A percentile compares a stretch with the other conserved stretches of the same genome.
These are phyloP conservation scores for Lasaia peninsularis DNA, from an alignment of 1,140 invertebrate genomes.

Conservation along the genomic window DNA sequence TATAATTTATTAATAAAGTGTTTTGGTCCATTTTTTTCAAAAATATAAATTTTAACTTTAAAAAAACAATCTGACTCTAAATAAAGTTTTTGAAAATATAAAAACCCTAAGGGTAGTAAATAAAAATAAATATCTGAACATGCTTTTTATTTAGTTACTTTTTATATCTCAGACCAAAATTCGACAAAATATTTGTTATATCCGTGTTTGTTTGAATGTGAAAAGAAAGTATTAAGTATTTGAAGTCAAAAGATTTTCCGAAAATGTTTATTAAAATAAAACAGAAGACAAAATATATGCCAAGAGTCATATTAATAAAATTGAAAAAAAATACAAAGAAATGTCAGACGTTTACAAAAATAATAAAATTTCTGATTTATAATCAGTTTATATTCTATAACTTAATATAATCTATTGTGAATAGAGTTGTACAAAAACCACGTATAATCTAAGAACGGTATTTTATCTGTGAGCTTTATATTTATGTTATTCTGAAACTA, in stretches of 20 bases:
- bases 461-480: conserved; percentile 11
- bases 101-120: too few relatives aligned
- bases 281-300: conserved; percentile 14
- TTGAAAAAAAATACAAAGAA: conserved; percentile 32
- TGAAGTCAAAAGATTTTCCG: neutral
- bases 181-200: too few relatives aligned
- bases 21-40: too few relatives aligned
- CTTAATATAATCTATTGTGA: conserved; percentile 13
- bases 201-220: too few relatives aligned
- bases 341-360: conserved; percentile 48
- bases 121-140: too few relatives aligned
- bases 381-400: conserved; percentile 40
- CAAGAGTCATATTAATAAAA: conserved; percentile 12
- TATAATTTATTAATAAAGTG: neutral
- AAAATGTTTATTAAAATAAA: conserved; percentile 16
- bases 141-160: too few relatives aligned
- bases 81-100: too few relatives aligned
- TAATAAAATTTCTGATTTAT: conserved; percentile 44
- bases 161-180: too few relatives aligned
- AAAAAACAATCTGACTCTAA: too few relatives aligned
- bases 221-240: too few relatives aligned
- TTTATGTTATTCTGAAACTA: neutral
- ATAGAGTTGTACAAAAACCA: conserved; percentile 17
- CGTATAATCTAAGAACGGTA: conserved; percentile 6
- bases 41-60: too few relatives aligned